phyloP scores from a whole-genome alignment of 2,113 vertebrate genomes.

The Grammomys dolichurus region DNA sequence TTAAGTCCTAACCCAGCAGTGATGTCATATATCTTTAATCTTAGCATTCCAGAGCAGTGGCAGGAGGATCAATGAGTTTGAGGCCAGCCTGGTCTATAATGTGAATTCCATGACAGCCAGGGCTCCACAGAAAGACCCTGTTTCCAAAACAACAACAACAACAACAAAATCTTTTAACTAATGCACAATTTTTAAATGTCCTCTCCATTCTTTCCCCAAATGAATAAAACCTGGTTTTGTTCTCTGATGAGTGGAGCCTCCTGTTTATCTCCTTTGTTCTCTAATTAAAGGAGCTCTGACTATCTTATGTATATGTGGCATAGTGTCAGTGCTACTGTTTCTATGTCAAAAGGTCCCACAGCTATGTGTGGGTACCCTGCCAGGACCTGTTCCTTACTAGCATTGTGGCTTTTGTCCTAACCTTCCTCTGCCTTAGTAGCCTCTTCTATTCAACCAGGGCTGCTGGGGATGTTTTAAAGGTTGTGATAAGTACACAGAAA shows the following conservation, averaged over 20 bases:
- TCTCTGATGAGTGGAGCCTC: neutral
- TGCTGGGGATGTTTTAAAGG: neutral
- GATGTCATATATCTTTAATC: neutral
- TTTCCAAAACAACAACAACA: too few species aligned
- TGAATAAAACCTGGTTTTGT: neutral
- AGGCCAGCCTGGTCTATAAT: neutral
- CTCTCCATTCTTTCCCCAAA: too few species aligned
- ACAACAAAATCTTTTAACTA: neutral
- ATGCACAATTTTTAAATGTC: neutral
- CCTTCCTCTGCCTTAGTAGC: neutral
- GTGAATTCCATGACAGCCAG: neutral
- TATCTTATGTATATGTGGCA: neutral
- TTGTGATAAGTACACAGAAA: neutral
- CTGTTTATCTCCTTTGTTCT: neutral
- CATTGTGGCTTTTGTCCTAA: neutral
- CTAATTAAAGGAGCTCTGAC: neutral
- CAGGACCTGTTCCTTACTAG: neutral
- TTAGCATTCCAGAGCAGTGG: neutral
- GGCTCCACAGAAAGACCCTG: neutral
- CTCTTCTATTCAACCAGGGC: conserved; percentile 4
- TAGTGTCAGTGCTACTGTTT: neutral
- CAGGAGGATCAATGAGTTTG: neutral
- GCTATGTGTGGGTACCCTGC: neutral
- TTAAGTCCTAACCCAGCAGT: neutral
- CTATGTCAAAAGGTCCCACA: neutral